These are phyloP conservation scores for Lasioglossum marginatum DNA, from an alignment of 2,888 invertebrate species.

Conservation along the genomic window DNA sequence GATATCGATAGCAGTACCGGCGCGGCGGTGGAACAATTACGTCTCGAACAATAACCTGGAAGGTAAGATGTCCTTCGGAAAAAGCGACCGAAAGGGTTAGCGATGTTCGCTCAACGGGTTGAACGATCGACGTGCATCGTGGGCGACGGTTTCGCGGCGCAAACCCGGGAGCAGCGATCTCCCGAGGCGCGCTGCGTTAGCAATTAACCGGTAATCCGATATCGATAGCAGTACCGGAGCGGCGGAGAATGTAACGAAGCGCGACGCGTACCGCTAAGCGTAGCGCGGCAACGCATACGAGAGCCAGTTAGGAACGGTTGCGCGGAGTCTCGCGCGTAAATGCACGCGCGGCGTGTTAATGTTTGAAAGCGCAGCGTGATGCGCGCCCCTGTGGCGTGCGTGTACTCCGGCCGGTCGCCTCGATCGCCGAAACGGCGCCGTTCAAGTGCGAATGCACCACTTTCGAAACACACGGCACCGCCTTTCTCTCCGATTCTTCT, in stretches of 20 bases:
- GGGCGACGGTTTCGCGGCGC: conserved; percentile 8
- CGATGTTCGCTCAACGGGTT: not conserved
- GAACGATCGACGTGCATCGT: not conserved
- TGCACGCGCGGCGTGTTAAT: conserved; percentile 29
- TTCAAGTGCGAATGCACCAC: conserved; percentile 55
- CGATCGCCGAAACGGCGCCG: conserved; percentile 52
- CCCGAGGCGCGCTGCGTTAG: conserved; percentile 38
- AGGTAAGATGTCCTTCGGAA: not conserved
- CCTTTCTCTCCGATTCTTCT: conserved; percentile 29
- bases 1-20: conserved; percentile 49
- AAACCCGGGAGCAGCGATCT: conserved; percentile 48
- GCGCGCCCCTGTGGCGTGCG: conserved; percentile 56
- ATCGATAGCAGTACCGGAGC: conserved; percentile 43
- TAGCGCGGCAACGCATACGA: conserved; percentile 23
- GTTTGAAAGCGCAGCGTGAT: conserved; percentile 64
- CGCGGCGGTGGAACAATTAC: not conserved
- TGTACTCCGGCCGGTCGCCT: conserved; percentile 28
- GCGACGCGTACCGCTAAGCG: conserved; percentile 39
- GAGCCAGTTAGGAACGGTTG: conserved; percentile 24
- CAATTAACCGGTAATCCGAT: conserved; percentile 61
- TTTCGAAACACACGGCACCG: conserved; percentile 43
- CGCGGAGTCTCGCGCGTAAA: conserved; percentile 14
- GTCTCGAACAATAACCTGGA: not conserved
- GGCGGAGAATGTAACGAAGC: conserved; percentile 28
- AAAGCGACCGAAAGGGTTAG: not conserved